Evolutionary conservation across 2,797 vertebrate species (phyloP).

Genomic region (Petrocephalus sullivani): DNA sequence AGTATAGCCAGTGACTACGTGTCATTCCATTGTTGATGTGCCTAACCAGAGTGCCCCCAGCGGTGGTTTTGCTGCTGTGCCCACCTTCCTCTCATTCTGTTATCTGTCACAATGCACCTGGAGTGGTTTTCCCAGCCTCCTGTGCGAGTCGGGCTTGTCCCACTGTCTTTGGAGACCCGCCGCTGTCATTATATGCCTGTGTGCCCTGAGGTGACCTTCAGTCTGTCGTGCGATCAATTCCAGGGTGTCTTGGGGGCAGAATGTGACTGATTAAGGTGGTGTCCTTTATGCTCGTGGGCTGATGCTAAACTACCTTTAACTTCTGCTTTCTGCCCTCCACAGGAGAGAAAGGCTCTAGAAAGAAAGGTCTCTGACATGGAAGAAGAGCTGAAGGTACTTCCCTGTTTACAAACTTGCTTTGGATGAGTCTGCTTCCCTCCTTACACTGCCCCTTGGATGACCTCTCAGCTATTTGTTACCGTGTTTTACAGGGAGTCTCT

Average conservation of each 20-base stretch:
- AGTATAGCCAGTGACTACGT: background rate
- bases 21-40: background rate
- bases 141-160: background rate
- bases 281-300: background rate
- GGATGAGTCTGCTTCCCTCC: background rate
- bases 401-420: background rate
- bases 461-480: background rate
- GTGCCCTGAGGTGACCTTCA: background rate
- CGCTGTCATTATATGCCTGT: background rate
- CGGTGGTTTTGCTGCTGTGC: background rate
- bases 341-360: constrained; percentile 99
- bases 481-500: background rate
- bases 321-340: background rate
- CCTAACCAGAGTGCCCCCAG: background rate
- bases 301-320: background rate
- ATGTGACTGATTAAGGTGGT: background rate
- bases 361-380: constrained; percentile 99
- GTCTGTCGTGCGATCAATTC: background rate
- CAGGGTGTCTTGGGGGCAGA: background rate
- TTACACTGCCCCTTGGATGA: background rate
- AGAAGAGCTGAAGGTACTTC: constrained; percentile 95
- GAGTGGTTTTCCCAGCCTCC: background rate
- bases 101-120: background rate
- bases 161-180: background rate
- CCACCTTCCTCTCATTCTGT: background rate